Percentiles rank a stretch among this genome's conserved stretches.
Evolutionary conservation across 2,113 vertebrate species (phyloP).

Genomic region (Platichthys flesus): DNA sequence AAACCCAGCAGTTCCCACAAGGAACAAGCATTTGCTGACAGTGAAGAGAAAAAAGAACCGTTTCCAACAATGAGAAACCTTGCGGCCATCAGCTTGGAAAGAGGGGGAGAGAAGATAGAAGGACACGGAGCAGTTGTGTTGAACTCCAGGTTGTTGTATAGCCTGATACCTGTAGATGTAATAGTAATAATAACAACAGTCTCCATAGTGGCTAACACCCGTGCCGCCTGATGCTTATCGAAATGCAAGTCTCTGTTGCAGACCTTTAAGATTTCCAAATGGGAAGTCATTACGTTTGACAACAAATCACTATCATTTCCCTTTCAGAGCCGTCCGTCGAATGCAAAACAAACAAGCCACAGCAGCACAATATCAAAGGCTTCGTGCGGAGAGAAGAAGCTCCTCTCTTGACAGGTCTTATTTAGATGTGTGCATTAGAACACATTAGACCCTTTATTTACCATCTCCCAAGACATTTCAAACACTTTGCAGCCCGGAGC

Average conservation of each 20-base stretch:
- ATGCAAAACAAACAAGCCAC: constrained; percentile 70
- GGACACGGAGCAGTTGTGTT: not conserved
- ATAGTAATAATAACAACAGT: not conserved
- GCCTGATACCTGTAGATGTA: not conserved
- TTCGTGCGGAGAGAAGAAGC: constrained; percentile 64
- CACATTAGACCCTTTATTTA: constrained; percentile 73
- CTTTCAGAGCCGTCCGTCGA: constrained; percentile 56
- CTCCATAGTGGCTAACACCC: constrained; percentile 22
- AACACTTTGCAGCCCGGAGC: constrained; percentile 60
- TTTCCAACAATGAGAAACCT: not conserved
- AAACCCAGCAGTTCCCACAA: too few species aligned
- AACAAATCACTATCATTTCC: constrained; percentile 72
- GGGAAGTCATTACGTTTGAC: constrained; percentile 70
- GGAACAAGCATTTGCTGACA: too few species aligned
- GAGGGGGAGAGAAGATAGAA: not conserved
- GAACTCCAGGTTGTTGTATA: not conserved
- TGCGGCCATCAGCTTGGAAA: not conserved
- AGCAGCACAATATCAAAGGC: constrained; percentile 51
- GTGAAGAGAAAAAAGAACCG: too few species aligned
- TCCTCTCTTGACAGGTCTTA: constrained; percentile 70
- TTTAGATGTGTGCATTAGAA: constrained; percentile 65
- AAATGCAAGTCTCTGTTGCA: constrained; percentile 47
- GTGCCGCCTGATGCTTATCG: constrained; percentile 40
- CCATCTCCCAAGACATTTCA: constrained; percentile 62
- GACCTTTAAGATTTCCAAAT: constrained; percentile 67